Evolutionary conservation across 2,797 vertebrate species (phyloP).

Genomic region (Helostoma temminkii): DNA sequence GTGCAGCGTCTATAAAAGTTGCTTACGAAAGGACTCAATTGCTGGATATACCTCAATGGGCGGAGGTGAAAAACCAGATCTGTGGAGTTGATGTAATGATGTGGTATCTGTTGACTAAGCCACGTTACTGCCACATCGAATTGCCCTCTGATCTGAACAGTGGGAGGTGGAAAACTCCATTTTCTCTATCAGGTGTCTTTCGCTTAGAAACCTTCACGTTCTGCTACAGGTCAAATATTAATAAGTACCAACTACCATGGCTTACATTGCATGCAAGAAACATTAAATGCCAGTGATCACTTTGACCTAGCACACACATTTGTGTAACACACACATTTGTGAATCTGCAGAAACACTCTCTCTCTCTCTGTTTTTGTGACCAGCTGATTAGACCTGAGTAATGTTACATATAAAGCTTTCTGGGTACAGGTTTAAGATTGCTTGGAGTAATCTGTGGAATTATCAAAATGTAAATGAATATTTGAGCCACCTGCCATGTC

Average conservation of each 20-base stretch:
- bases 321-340: conserved; percentile 18
- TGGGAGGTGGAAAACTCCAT: conserved; percentile 25
- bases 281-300: conserved; percentile 10
- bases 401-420: conserved; percentile 64
- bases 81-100: conserved; percentile 73
- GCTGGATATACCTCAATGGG: conserved; percentile 74
- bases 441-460: conserved; percentile 82
- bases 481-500: conserved; percentile 82
- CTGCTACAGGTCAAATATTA: not conserved
- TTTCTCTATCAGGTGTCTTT: conserved; percentile 33
- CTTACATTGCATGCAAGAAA: not conserved
- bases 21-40: conserved; percentile 84
- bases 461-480: conserved; percentile 84
- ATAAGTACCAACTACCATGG: not conserved
- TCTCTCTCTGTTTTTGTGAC: conserved; percentile 19
- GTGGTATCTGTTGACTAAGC: conserved; percentile 52
- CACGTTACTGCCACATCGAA: too few species aligned
- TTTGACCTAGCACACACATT: conserved; percentile 15
- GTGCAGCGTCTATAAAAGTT: conserved; percentile 88
- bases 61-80: conserved; percentile 79
- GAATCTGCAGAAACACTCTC: conserved; percentile 38
- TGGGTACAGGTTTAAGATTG: conserved; percentile 64
- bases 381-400: conserved; percentile 49
- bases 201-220: not conserved
- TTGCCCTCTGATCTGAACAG: conserved; percentile 16